Evolutionary conservation across 2,797 vertebrate genomes (phyloP).

Genomic region (Anolis apletophallus): DNA sequence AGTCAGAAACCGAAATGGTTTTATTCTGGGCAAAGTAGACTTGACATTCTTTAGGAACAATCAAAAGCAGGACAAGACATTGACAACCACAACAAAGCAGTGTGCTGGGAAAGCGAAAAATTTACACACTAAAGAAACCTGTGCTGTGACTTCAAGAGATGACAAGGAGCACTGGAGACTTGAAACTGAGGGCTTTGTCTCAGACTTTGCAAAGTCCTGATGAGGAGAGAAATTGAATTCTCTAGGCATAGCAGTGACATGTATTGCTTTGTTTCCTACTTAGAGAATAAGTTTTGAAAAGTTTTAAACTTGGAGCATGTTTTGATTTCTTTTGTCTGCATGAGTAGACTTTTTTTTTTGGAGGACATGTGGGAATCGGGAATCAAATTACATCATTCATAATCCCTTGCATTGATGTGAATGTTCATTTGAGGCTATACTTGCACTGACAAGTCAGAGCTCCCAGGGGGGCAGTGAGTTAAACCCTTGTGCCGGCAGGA

Average conservation of each 20-base stretch:
- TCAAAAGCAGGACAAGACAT: background rate
- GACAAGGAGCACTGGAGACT: slow-evolving; percentile 7
- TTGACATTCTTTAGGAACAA: background rate
- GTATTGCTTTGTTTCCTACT: background rate
- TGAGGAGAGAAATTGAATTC: background rate
- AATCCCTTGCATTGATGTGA: background rate
- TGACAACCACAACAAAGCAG: background rate
- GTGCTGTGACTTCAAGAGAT: background rate
- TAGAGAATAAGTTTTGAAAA: background rate
- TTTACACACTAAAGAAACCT: slow-evolving; percentile 2
- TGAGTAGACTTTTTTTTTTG: background rate
- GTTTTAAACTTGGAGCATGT: background rate
- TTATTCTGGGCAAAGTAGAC: background rate
- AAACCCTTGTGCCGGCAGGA: too few relatives aligned
- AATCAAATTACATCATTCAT: background rate
- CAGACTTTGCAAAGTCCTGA: background rate
- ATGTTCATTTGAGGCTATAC: background rate
- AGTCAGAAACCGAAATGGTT: background rate
- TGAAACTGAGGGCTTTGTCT: background rate
- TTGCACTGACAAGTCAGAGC: too few relatives aligned
- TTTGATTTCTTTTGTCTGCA: background rate
- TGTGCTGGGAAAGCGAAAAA: background rate
- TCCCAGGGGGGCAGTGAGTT: too few relatives aligned
- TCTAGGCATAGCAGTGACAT: background rate
- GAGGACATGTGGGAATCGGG: background rate